Percentiles rank a stretch among this genome's conserved stretches.
These are phyloP conservation scores for Neoarius graeffei DNA, from an alignment of 2,113 vertebrate species.

Conservation along the genomic window DNA sequence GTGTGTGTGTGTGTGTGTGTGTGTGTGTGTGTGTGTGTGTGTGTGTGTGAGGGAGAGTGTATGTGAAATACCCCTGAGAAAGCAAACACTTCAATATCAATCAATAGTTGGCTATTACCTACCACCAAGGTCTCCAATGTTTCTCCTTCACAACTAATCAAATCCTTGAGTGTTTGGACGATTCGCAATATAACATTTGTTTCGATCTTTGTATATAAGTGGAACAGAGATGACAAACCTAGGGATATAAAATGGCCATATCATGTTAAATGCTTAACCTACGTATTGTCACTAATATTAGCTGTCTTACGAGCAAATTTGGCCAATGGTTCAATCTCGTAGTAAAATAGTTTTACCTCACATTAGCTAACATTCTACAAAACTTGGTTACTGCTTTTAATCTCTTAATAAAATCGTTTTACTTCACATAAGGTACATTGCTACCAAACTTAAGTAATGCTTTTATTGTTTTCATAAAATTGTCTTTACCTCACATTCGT, in stretches of 20 bases:
- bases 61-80: conserved; percentile 36
- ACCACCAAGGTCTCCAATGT: conserved; percentile 42
- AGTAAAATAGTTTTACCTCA: background rate
- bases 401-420: background rate
- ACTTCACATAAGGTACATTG: background rate
- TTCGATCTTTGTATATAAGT: conserved; percentile 25
- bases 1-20: conserved; percentile 35
- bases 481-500: background rate
- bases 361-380: background rate
- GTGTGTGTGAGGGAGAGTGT: background rate
- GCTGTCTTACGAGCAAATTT: background rate
- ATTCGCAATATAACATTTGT: conserved; percentile 40
- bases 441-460: background rate
- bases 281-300: conserved; percentile 13
- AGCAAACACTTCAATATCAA: conserved; percentile 46
- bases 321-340: conserved; percentile 1
- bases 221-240: background rate
- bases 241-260: conserved; percentile 10
- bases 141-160: conserved; percentile 34
- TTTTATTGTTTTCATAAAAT: background rate
- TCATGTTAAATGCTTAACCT: conserved; percentile 12
- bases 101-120: conserved; percentile 46
- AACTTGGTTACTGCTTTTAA: background rate
- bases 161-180: conserved; percentile 29
- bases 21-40: conserved; percentile 14